Percentiles rank a stretch among this genome's conserved stretches.
These are phyloP conservation scores for Zosterops borbonicus DNA, from an alignment of 2,113 vertebrate genomes.

Conservation along the genomic window DNA sequence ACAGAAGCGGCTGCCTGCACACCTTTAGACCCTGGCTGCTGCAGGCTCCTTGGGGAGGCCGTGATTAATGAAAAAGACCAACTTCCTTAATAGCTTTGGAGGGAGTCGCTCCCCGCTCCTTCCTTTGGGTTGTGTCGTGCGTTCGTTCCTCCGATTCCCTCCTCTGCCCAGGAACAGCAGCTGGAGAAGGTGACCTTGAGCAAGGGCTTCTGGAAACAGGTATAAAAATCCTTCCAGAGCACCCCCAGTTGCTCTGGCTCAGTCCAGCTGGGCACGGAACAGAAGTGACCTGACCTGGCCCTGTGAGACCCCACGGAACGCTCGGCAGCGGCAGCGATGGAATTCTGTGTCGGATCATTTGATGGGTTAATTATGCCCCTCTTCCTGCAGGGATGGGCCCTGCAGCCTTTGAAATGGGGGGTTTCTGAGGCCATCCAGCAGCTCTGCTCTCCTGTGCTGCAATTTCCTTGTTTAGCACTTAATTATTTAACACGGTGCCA, in stretches of 20 bases:
- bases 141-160: neutral
- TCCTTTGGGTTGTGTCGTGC: neutral
- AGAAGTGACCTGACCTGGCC: neutral
- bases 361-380: slow-evolving; percentile 44
- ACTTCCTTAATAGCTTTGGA: slow-evolving; percentile 68
- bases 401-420: neutral
- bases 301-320: neutral
- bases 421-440: neutral
- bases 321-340: neutral
- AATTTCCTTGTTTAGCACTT: neutral
- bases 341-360: neutral
- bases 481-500: neutral
- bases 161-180: neutral
- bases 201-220: slow-evolving; percentile 28
- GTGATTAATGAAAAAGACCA: slow-evolving; percentile 70
- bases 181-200: slow-evolving; percentile 53
- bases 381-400: neutral
- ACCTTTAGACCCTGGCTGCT: slow-evolving; percentile 54
- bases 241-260: neutral
- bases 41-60: slow-evolving; percentile 52
- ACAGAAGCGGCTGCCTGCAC: slow-evolving; percentile 41
- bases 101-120: slow-evolving; percentile 24
- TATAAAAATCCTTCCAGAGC: neutral
- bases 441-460: neutral
- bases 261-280: fast-evolving